Evolutionary conservation across 1,140 invertebrate species (phyloP), one percentile per base, ranked within the genome.

Genomic region (Drosophila virilis): DNA sequence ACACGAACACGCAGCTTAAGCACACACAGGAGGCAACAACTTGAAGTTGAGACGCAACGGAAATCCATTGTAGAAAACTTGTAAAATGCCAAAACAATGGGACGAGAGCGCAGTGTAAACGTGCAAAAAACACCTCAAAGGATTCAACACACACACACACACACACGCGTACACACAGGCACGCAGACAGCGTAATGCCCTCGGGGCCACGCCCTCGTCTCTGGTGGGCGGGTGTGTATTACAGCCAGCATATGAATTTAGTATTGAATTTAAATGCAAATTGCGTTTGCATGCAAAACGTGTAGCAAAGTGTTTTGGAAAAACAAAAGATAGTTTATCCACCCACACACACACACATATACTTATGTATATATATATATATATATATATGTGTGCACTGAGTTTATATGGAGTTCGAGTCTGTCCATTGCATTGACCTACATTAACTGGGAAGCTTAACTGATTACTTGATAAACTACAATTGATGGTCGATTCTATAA

Each of bases 191-290:
- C 61, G 33, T 28, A 74, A 74, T 58, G 66, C 68, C 61, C 55
- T 66, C 28, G 17, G 68, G 46, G 50, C 48, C 48, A 60, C 68
- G 52, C 51, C 58, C 51, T 52, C 12, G 28, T 9, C 33, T 50
- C 58, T 22, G n/a, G 15, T 33, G 72, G 35, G 62, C 51, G 51
- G 80, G 84, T 88, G 83, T 88, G 60, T 77, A 89, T 89, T 80
- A 89, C 84, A 89, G 76, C 42, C 73, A 83, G 79, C 84, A 88
- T 88, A 88, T 88, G 84, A 88, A 88, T 88, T 88, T 88, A 82
- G 79, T 88, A 88, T 88, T 88, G 79, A 88, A 88, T 88, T 88
- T 88, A 88, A 88, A 88, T 88, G 84, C 84, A 88, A 88, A 88
- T 88, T 89, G 84, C 84, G 84, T 88, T 84, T 83, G 77, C 84